Evolutionary conservation across 2,797 vertebrate species (phyloP).

Genomic region (Gallirallus australis): DNA sequence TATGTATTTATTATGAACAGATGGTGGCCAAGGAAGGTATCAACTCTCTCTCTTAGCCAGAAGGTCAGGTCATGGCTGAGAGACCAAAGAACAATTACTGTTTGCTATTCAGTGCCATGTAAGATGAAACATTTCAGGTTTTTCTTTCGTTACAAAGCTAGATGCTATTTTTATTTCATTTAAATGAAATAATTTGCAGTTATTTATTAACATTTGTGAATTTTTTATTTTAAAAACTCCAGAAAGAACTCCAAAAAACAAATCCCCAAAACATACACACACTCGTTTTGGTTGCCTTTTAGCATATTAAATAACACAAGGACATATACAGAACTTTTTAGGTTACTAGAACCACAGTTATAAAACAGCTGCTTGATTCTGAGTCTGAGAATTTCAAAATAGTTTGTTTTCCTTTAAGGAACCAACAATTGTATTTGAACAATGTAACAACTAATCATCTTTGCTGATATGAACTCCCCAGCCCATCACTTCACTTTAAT

Average conservation of each 20-base stretch:
- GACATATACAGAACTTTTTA: not conserved
- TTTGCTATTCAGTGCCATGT: slow-evolving; percentile 55
- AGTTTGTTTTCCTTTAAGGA: not conserved
- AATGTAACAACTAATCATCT: not conserved
- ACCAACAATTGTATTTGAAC: not conserved
- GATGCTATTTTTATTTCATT: not conserved
- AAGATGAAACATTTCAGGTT: slow-evolving; percentile 49
- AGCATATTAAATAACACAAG: not conserved
- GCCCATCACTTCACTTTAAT: not conserved
- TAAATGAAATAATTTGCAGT: not conserved
- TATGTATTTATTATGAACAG: slow-evolving; percentile 73
- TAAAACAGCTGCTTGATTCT: not conserved
- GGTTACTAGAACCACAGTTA: not conserved
- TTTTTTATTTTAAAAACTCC: not conserved
- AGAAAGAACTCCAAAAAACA: not conserved
- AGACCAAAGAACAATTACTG: slow-evolving; percentile 76
- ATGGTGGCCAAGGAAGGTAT: slow-evolving; percentile 72
- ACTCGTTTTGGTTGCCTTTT: not conserved
- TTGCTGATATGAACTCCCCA: not conserved
- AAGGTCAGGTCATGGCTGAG: slow-evolving; percentile 80
- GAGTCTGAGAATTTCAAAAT: not conserved
- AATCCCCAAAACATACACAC: not conserved
- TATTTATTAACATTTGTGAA: not conserved
- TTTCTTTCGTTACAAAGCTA: slow-evolving; percentile 46
- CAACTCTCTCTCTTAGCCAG: slow-evolving; percentile 65